Evolutionary conservation across 2,797 vertebrate species (phyloP).

Genomic region (Psittacula derbiana): DNA sequence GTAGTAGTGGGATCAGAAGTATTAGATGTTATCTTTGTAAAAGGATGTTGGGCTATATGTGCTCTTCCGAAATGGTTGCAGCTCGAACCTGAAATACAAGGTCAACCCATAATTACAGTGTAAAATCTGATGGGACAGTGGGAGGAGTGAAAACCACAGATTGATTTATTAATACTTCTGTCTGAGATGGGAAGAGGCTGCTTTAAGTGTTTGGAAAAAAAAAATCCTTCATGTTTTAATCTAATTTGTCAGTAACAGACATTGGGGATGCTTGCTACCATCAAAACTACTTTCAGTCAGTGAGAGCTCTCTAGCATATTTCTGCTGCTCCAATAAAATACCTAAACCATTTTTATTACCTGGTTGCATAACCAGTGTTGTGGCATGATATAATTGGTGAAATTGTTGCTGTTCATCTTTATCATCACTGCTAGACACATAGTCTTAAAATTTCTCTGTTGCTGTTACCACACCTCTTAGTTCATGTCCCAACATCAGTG

Average conservation of each 20-base stretch:
- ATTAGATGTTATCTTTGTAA: neutral
- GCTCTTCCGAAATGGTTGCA: neutral
- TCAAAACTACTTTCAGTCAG: neutral
- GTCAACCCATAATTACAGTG: neutral
- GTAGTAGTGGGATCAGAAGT: neutral
- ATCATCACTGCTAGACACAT: neutral
- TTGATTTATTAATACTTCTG: neutral
- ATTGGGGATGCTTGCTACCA: neutral
- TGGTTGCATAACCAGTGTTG: neutral
- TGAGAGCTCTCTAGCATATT: neutral
- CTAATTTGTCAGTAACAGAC: neutral
- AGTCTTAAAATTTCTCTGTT: neutral
- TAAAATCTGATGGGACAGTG: neutral
- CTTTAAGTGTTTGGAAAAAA: neutral
- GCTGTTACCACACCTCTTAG: slow-evolving; percentile 23
- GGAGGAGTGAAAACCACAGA: neutral
- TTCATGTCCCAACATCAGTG: slow-evolving; percentile 2
- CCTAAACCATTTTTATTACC: neutral
- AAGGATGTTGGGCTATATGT: neutral
- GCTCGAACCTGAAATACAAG: neutral
- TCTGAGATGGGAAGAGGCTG: neutral
- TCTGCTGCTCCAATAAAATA: slow-evolving; percentile 1
- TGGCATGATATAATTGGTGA: neutral
- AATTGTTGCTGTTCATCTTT: slow-evolving; percentile 8
- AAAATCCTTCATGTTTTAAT: neutral